Conservation (phyloP, 2,113 vertebrate species). For the Scortum barcoo region DNA sequence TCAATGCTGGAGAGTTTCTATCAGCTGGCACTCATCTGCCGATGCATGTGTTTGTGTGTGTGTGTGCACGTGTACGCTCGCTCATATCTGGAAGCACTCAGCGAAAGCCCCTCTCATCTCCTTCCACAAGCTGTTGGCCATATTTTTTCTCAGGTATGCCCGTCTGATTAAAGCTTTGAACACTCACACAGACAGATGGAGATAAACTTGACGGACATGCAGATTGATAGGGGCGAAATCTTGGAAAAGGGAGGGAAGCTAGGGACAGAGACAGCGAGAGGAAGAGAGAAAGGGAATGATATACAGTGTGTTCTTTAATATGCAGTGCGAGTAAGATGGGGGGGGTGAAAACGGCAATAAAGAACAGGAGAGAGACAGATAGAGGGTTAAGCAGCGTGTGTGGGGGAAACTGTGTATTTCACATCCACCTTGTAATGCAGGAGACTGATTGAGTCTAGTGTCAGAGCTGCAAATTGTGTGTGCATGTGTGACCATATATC, state of each 20-base stretch:
- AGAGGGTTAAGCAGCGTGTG: not conserved
- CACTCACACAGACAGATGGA: constrained; percentile 22
- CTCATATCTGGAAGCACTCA: constrained; percentile 65
- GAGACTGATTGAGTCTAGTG: constrained; percentile 28
- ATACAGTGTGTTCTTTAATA: not conserved
- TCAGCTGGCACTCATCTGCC: constrained; percentile 38
- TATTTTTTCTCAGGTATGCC: constrained; percentile 58
- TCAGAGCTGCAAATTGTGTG: constrained; percentile 10
- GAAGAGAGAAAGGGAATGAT: not conserved
- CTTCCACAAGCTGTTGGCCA: constrained; percentile 29
- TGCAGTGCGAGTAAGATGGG: not conserved
- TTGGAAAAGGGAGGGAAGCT: constrained; percentile 3
- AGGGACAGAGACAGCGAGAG: not conserved
- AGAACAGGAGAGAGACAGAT: not conserved
- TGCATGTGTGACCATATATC: constrained; percentile 54
- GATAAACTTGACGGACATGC: constrained; percentile 28
- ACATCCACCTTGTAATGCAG: not conserved
- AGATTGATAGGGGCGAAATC: not conserved
- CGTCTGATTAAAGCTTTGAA: constrained; percentile 59
- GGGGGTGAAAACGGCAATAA: constrained; percentile 29
- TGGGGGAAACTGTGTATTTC: constrained; percentile 8
- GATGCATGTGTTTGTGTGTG: not conserved
- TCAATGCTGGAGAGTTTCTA: constrained; percentile 3
- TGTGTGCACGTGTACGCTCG: not conserved
- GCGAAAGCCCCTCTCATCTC: constrained; percentile 60